Conservation (phyloP, 92 coral and sea anemone genomes). For the Scolanthus callimorphus region DNA sequence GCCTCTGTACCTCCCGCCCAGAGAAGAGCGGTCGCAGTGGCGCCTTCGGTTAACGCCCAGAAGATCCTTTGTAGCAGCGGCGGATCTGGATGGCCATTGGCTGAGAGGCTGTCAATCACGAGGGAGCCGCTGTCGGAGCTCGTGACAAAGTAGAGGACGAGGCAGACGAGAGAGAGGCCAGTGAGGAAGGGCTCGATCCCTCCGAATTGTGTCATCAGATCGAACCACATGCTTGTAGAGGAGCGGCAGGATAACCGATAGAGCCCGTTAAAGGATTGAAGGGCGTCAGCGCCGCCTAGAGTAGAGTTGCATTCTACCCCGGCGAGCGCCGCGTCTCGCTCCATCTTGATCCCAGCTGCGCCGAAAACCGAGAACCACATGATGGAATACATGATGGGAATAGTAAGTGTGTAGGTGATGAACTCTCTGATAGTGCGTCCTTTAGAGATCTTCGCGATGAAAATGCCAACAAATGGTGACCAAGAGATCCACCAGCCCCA, state of each 20-base stretch:
- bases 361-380: constrained; percentile 84
- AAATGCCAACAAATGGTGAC: constrained; percentile 76
- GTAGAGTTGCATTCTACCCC: constrained; percentile 42
- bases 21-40: constrained; percentile 80
- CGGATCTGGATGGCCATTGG: constrained; percentile 87
- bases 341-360: constrained; percentile 84
- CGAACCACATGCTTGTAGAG: constrained; percentile 70
- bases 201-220: constrained; percentile 66
- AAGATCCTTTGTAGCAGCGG: constrained; percentile 76
- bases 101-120: constrained; percentile 79
- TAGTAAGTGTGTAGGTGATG: constrained; percentile 62
- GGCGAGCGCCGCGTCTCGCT: constrained; percentile 68
- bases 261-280: constrained; percentile 47
- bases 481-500: constrained; percentile 89
- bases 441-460: constrained; percentile 65
- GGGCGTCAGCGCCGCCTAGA: constrained; percentile 52
- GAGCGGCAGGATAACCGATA: constrained; percentile 78
- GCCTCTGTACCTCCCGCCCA: constrained; percentile 67
- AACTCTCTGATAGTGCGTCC: constrained; percentile 71
- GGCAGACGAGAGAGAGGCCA: constrained; percentile 51
- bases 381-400: constrained; percentile 57
- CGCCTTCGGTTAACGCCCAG: constrained; percentile 94
- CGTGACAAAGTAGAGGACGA: constrained; percentile 82
- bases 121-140: constrained; percentile 94
- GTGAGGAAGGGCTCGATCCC: constrained; percentile 53